Conservation (phyloP, 2,888 invertebrate genomes). For the Synergus gifuensis region DNA sequence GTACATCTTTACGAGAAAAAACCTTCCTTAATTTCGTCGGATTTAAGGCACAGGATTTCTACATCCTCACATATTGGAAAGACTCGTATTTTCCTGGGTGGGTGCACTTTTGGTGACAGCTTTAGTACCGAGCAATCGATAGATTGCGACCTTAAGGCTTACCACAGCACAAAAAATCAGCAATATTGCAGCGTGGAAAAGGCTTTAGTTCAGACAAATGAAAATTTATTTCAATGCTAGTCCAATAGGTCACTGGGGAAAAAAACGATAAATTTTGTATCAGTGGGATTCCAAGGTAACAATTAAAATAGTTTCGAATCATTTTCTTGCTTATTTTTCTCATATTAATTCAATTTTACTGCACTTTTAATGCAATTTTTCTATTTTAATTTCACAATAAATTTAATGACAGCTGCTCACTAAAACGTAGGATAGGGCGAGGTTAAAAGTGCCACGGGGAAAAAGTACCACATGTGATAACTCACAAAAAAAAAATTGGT, state of each 20-base stretch:
- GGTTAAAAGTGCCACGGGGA: no score
- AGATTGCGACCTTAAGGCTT: slow-evolving; percentile 54
- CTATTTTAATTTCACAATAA: no score
- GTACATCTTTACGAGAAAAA: no score
- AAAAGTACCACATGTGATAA: no score
- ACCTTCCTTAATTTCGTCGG: slow-evolving; percentile 34
- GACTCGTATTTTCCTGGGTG: slow-evolving; percentile 44
- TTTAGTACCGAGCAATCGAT: slow-evolving; percentile 66
- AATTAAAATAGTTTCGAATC: no score
- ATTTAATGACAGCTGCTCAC: no score
- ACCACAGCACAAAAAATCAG: slow-evolving; percentile 7
- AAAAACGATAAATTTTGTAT: slow-evolving; percentile 11
- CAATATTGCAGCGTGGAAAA: slow-evolving; percentile 15
- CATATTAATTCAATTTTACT: no score
- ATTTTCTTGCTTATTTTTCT: no score
- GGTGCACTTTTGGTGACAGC: slow-evolving; percentile 58
- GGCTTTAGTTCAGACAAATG: slow-evolving; percentile 28
- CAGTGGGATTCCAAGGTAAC: not conserved
- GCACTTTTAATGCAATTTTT: no score
- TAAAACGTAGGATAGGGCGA: no score
- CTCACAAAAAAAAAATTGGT: no score
- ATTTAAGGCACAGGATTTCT: slow-evolving; percentile 22
- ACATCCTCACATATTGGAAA: slow-evolving; percentile 11
- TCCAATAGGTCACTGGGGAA: slow-evolving; percentile 14
- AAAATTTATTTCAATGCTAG: slow-evolving; percentile 32